Percentiles rank a stretch among this genome's conserved stretches.
Evolutionary conservation across 2,888 invertebrate genomes (phyloP).

Genomic region (Macrostomum cliftonense): DNA sequence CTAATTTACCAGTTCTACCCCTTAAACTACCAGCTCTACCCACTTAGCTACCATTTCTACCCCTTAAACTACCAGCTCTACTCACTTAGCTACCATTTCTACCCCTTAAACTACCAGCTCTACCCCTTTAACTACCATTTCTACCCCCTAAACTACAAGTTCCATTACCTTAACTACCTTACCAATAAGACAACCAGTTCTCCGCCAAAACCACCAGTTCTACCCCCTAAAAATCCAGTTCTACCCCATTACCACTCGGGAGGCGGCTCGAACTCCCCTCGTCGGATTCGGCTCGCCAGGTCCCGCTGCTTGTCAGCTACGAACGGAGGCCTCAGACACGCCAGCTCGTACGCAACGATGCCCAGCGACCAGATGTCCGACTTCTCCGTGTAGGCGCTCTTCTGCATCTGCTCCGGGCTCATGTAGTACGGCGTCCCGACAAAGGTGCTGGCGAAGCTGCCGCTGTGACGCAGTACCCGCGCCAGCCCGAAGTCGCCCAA

Average conservation of each 20-base stretch:
- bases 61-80: no score
- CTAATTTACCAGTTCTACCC: no score
- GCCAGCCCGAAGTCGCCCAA: conserved; percentile 43
- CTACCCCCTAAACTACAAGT: no score
- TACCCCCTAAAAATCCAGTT: no score
- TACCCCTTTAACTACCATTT: no score
- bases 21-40: no score
- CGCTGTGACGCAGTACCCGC: conserved; percentile 34
- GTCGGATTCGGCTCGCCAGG: conserved; percentile 41
- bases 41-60: no score
- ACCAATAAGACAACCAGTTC: no score
- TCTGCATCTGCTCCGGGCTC: conserved; percentile 45
- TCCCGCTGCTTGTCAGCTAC: conserved; percentile 41
- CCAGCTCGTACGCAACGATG: conserved; percentile 51
- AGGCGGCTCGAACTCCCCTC: conserved; percentile 38
- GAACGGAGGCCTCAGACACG: conserved; percentile 43
- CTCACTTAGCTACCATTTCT: no score
- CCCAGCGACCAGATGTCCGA: conserved; percentile 57
- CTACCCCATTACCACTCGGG: conserved; percentile 36
- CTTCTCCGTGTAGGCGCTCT: conserved; percentile 49
- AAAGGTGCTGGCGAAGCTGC: conserved; percentile 36
- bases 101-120: no score
- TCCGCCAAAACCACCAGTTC: no score
- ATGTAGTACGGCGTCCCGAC: conserved; percentile 58
- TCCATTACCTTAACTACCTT: no score